Conservation (phyloP, 2,797 vertebrate genomes). For the Microchirus variegatus region DNA sequence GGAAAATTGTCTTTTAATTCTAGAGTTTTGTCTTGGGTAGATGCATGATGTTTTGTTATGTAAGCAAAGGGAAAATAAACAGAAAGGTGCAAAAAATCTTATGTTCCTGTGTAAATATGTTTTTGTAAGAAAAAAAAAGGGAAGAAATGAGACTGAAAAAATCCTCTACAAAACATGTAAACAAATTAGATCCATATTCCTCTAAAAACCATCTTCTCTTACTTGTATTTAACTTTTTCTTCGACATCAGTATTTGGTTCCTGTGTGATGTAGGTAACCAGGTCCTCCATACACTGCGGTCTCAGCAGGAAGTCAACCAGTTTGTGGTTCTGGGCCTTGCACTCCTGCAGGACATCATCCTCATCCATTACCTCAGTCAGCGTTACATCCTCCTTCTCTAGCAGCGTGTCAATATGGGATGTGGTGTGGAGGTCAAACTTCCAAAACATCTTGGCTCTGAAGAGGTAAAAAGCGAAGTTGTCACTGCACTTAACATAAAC, state of each 20-base stretch:
- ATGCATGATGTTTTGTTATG: no score
- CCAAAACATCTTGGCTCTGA: constrained; percentile 96
- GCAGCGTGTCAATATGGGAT: constrained; percentile 97
- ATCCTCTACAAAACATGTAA: no score
- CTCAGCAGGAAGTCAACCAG: constrained; percentile 96
- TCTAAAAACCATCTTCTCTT: constrained; percentile 58
- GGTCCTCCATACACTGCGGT: constrained; percentile 95
- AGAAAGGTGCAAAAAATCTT: no score
- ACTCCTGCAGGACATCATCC: constrained; percentile 97
- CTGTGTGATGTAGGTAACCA: constrained; percentile 96
- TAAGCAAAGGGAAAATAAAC: no score
- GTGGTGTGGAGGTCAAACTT: constrained; percentile 99
- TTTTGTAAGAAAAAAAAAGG: no score
- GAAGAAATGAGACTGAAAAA: no score
- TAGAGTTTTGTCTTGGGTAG: no score
- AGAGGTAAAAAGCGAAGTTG: not conserved
- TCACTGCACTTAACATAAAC: not conserved
- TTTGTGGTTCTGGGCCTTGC: constrained; percentile 98
- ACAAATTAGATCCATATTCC: not conserved
- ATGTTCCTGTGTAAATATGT: no score
- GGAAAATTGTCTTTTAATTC: no score
- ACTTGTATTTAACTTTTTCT: constrained; percentile 99
- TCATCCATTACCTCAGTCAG: constrained; percentile 97
- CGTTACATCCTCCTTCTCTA: constrained; percentile 97
- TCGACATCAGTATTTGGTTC: constrained; percentile 94